Percentiles rank a stretch among this genome's conserved stretches.
Evolutionary conservation across 2,113 vertebrate genomes (phyloP).

Genomic region (Pogona vitticeps): DNA sequence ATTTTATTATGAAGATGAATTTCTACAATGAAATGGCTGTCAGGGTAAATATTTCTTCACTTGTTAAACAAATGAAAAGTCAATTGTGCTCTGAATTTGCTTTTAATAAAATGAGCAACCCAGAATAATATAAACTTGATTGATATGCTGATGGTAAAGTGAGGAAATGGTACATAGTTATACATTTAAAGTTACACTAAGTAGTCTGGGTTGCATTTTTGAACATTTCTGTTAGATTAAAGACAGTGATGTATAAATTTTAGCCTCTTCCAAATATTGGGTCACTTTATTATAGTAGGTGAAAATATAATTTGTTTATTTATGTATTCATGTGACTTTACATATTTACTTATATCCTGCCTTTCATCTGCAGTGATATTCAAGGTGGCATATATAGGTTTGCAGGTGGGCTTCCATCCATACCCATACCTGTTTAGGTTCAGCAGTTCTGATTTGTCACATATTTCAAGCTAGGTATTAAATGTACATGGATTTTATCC

Average conservation of each 20-base stretch:
- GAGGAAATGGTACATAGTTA: constrained; percentile 73
- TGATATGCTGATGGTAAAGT: constrained; percentile 78
- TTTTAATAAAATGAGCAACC: constrained; percentile 85
- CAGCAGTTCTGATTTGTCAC: not conserved
- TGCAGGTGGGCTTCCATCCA: not conserved
- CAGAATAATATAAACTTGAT: constrained; percentile 81
- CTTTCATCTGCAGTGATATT: not conserved
- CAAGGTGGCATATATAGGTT: not conserved
- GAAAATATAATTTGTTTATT: not conserved
- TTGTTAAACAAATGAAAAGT: constrained; percentile 93
- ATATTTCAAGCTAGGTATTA: not conserved
- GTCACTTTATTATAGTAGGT: not conserved
- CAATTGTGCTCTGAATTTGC: constrained; percentile 85
- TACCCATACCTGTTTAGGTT: not conserved
- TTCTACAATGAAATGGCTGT: constrained; percentile 97
- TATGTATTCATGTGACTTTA: not conserved
- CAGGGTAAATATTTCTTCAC: constrained; percentile 98
- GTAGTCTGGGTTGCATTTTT: constrained; percentile 66
- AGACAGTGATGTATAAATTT: constrained; percentile 50
- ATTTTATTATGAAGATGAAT: constrained; percentile 98
- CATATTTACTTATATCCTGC: not conserved
- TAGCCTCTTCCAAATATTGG: constrained; percentile 33
- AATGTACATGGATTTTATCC: not conserved
- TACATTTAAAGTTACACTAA: constrained; percentile 75
- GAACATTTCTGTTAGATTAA: constrained; percentile 65